Evolutionary conservation across 2,797 vertebrate genomes (phyloP), one percentile per base, ranked within the genome.

Genomic region (Triplophysa yarkandensis): DNA sequence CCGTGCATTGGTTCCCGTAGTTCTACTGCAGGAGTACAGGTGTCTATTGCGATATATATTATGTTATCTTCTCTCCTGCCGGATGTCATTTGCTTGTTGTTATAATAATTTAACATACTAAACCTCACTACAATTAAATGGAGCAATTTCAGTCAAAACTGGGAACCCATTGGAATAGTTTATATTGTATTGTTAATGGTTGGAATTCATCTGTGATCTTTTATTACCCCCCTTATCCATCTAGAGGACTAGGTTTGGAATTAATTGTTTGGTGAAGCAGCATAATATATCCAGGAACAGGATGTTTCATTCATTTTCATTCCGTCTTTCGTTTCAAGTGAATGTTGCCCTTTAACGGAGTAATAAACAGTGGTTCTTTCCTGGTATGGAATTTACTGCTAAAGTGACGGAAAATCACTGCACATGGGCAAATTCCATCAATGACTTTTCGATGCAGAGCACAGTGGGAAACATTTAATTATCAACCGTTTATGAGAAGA

Each of bases 401-500:
- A 48, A 44, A 28, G 30, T 34, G 43, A 60, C 52, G 0, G 39
- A 46, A 64, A 63, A 70, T 57, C 19, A 21, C 58, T 19, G 17
- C 19, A 43, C 43, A 74, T 34, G 39, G 60, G 60, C 41, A 52
- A 64, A 57, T 50, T 48, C 50, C 25, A 8, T 23, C 27, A 39
- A 19, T 63, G 13, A 9, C 6, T 32, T 63, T 19, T 34, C 34
- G 43, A 23, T 46, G 8, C 34, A 43, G 71, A 63, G 21, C 66
- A 69, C 81, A 34, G 52, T 76, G 76, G 60, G 64, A 80, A 76
- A 73, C 68, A 10, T 46, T 72, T 76, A 44, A 78, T 80, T 80
- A 76, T 80, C 78, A 46, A 57, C 64, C 48, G n/a, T 61, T 80
- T 80, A 76, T 65, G 43, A 67, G 13, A 48, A 55, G 28, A 25